Evolutionary conservation across 2,797 vertebrate genomes (phyloP).

Genomic region (Lithobates sylvaticus): DNA sequence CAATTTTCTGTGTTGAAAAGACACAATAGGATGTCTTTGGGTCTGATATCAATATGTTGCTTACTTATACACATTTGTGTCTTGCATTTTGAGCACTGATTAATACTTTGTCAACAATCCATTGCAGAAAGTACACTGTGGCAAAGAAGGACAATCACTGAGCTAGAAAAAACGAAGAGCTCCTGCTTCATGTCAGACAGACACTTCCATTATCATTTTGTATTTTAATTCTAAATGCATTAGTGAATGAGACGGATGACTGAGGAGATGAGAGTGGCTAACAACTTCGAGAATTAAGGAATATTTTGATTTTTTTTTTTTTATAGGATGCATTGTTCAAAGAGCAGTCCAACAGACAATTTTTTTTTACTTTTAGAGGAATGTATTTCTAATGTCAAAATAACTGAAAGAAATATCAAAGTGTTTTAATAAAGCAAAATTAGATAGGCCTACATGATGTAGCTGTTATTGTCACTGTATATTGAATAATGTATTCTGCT

Average conservation of each 20-base stretch:
- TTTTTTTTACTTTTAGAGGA: background rate
- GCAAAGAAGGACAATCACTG: conserved; percentile 22
- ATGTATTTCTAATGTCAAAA: conserved; percentile 3
- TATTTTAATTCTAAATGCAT: conserved; percentile 41
- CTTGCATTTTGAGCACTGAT: conserved; percentile 14
- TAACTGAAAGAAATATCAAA: background rate
- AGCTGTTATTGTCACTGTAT: background rate
- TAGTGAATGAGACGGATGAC: conserved; percentile 16
- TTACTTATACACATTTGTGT: background rate
- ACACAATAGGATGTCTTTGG: background rate
- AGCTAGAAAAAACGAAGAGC: conserved; percentile 33
- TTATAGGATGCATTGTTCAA: background rate
- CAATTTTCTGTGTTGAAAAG: background rate
- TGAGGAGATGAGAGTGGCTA: background rate
- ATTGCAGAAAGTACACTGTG: conserved; percentile 35
- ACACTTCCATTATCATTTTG: conserved; percentile 52
- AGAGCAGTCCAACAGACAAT: background rate
- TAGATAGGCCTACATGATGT: background rate
- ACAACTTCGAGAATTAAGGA: background rate
- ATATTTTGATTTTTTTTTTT: background rate
- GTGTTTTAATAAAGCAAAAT: background rate
- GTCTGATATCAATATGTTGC: background rate
- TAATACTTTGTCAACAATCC: conserved; percentile 33
- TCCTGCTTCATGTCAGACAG: conserved; percentile 30
- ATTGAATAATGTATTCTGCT: background rate